Evolutionary conservation across 2,888 invertebrate genomes (phyloP), one percentile per base, ranked within the genome.

Genomic region (Coelinius sp.): DNA sequence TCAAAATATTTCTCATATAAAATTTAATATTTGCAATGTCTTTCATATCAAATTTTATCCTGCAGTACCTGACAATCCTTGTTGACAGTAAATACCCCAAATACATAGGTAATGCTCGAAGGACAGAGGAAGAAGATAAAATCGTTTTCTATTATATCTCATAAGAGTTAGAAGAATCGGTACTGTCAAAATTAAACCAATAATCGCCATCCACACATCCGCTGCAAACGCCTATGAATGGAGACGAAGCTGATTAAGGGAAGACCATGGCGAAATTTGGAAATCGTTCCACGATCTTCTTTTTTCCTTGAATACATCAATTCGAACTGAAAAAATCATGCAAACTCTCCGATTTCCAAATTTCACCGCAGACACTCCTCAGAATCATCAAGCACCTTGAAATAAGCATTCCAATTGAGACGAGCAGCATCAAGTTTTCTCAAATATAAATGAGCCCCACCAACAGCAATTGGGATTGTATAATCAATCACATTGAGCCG

Each of bases 31-130:
- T n/a, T 14, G 8, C 7, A 35, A 2, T 35, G 10, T 1, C 7
- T 44, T n/a, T 44, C 44, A 14, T n/a, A 44, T 31, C n/a, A 20
- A 10, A 20, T 17, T 49, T 10, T 4, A 20, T 49, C 1, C 20
- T 20, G 4, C 2, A 20, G 69, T 70, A 83, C 83, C 77, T 49
- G 77, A 38, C 46, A 82, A 68, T 10, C 81, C 80, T 65, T 85
- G 85, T 44, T 82, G 81, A 41, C 85, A 85, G 24, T 83, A 78
- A 44, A 84, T 81, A 10, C 83, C 83, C 80, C 80, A 83, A 22
- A 81, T 71, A 25, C 68, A 52, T n/a, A 80, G 71, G 56, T 76
- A 75, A 56, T 80, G 75, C 4, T 80, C 77, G 20, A 64, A 41
- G 14, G 81, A 10, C 0, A 76, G 49, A 5, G 71, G 20, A n/a